A percentile compares a stretch with the other conserved stretches of the same genome.
Evolutionary conservation across 2,113 vertebrate species (phyloP).

Genomic region (Pleuronectes platessa): DNA sequence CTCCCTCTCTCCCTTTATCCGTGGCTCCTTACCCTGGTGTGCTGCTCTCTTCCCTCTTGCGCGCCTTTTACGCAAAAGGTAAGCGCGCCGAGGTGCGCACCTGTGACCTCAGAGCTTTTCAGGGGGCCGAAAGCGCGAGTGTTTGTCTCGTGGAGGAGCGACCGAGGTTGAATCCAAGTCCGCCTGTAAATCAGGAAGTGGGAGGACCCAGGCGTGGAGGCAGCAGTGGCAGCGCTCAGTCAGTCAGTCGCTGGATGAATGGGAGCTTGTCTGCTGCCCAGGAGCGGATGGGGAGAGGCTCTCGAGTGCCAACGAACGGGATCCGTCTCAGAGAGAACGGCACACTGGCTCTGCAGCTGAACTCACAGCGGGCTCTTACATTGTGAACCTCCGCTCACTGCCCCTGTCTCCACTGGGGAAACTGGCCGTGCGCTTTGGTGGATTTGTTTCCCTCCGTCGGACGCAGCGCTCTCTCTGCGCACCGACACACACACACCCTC

Average conservation of each 20-base stretch:
- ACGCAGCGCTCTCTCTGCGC: conserved; percentile 62
- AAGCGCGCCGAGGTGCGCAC: conserved; percentile 41
- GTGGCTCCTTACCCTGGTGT: conserved; percentile 48
- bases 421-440: conserved; percentile 72
- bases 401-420: conserved; percentile 35
- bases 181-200: conserved; percentile 82
- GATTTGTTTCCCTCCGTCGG: conserved; percentile 71
- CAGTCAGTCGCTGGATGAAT: conserved; percentile 77
- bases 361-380: conserved; percentile 22
- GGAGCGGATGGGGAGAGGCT: conserved; percentile 71
- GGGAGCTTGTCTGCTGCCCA: conserved; percentile 78
- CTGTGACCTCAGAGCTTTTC: conserved; percentile 41
- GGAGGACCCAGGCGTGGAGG: conserved; percentile 74
- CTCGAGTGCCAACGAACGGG: conserved; percentile 56
- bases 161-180: conserved; percentile 63
- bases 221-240: conserved; percentile 55
- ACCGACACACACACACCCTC: conserved; percentile 37
- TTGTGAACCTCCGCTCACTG: conserved; percentile 28
- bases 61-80: conserved; percentile 70
- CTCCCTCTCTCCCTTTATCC: conserved; percentile 12
- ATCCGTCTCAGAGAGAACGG: conserved; percentile 47
- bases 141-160: conserved; percentile 59
- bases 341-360: conserved; percentile 51
- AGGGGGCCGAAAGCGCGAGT: conserved; percentile 48
- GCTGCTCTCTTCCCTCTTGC: conserved; percentile 55